Evolutionary conservation across 1,140 invertebrate genomes (phyloP).

Genomic region (Lasioglossum baleicum): DNA sequence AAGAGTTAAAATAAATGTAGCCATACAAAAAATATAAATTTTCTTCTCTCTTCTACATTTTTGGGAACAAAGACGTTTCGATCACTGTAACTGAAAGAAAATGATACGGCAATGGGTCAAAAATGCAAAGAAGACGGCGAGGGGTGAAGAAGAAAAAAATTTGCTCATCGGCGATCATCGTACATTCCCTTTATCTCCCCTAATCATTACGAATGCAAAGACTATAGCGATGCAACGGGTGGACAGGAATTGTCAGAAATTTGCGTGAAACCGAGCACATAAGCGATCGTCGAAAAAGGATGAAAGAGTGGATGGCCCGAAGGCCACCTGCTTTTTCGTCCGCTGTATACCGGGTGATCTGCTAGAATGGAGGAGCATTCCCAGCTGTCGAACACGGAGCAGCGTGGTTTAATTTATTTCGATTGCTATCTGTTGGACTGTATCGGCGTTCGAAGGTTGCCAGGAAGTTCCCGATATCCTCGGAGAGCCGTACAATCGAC

Average conservation of each 20-base stretch:
- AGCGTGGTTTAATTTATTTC: background rate
- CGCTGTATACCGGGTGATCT: conserved; percentile 38
- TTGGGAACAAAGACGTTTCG: too few species aligned
- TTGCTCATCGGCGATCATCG: too few species aligned
- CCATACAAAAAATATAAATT: too few species aligned
- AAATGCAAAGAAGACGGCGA: too few species aligned
- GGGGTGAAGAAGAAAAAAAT: too few species aligned
- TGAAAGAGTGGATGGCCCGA: background rate
- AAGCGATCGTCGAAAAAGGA: conserved; percentile 6
- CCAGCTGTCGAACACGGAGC: background rate
- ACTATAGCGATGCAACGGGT: background rate
- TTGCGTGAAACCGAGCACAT: background rate
- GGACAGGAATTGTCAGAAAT: background rate
- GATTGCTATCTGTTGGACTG: background rate
- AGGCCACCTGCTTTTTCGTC: conserved; percentile 59
- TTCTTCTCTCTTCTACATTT: too few species aligned
- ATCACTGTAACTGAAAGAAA: too few species aligned
- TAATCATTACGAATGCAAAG: too few species aligned
- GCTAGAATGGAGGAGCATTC: background rate
- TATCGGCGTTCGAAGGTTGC: conserved; percentile 4
- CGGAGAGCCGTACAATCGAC: conserved; percentile 14
- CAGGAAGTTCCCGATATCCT: background rate
- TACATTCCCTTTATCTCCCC: too few species aligned
- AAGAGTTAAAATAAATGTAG: too few species aligned
- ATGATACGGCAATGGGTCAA: too few species aligned